Base-by-base conservation (phyloP, 23 tunicate genomes). In the Phallusia fumigata region DNA sequence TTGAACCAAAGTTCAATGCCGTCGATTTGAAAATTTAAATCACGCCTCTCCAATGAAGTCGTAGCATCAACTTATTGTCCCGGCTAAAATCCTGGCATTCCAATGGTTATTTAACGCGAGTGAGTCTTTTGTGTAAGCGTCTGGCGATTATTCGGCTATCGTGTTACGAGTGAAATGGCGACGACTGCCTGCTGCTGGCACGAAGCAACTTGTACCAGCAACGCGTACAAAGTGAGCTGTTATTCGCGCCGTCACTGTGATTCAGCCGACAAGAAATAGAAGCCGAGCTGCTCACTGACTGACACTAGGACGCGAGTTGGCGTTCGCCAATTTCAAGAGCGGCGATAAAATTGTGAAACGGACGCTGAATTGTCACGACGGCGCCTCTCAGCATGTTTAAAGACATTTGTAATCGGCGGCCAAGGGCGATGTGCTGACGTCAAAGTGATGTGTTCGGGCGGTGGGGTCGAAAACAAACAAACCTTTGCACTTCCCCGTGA, bases 391-490 rank as follows among this genome's bases (percentile, higher is more conserved):
- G 16, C 69, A 6, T 58, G 13, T 58, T 58, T 58, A 22, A 1
- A 21, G 69, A 16, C 69, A 58, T 58, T 58, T 58, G 69, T 58
- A 58, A 58, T 58, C 15, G 47, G 47, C 47, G 47, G 10, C 47
- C 47, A 40, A 3, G 47, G 47, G 8, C 10, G 47, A 40, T 11
- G 69, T 24, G 69, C 28, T 58, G 69, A 58, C 69, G 69, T 58
- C 69, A 58, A 58, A 21, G 69, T 40, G 47, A 5, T 40, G 47
- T 40, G 47, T 10, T 10, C n/a, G n/a, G n/a, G 47, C 47, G 10
- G 47, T n/a, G n/a, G n/a, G n/a, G n/a, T n/a, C 28, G 28, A 58
- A 58, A 58, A 58, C 69, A 21, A 58, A 58, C 69, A 58, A 58
- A 58, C 69, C 3, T 58, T 13, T 58, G 69, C 28, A 58, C 28